Percentiles rank a stretch among this genome's conserved stretches.
Conservation (phyloP, 1,140 invertebrate genomes). For the Bombus soroeensis region DNA sequence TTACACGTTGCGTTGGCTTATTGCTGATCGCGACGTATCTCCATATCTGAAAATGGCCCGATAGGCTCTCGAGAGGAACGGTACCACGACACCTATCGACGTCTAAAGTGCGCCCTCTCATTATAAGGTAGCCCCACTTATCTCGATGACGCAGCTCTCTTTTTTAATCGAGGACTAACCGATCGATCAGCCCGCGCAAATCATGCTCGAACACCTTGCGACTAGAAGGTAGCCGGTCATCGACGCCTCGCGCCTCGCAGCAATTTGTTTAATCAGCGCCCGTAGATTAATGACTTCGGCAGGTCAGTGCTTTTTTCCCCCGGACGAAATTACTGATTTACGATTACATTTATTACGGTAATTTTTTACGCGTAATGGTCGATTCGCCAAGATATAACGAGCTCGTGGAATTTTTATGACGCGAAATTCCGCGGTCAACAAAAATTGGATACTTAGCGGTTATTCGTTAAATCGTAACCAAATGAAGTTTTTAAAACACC, state of each 20-base stretch:
- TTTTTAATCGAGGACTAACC: conserved; percentile 63
- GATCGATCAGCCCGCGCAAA: conserved; percentile 59
- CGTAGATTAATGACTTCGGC: conserved; percentile 46
- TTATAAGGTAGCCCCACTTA: conserved; percentile 67
- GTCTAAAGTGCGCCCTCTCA: conserved; percentile 58
- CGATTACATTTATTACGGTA: conserved; percentile 38
- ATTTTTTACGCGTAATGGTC: conserved; percentile 26
- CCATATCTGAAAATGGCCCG: conserved; percentile 48
- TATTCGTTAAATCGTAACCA: background rate
- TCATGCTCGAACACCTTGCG: conserved; percentile 55
- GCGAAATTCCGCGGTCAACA: background rate
- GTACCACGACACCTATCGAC: conserved; percentile 28
- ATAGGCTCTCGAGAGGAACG: conserved; percentile 16
- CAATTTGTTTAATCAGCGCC: conserved; percentile 60
- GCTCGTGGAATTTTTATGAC: conserved; percentile 5
- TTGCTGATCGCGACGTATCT: conserved; percentile 22
- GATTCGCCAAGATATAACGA: conserved; percentile 20
- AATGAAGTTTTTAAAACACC: conserved; percentile 22
- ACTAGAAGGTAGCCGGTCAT: conserved; percentile 36
- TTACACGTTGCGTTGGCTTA: conserved; percentile 43
- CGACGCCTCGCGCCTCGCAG: conserved; percentile 22
- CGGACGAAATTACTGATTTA: conserved; percentile 52
- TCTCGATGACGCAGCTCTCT: conserved; percentile 60
- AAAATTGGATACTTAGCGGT: background rate
- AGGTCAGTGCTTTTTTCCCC: background rate